Conservation (phyloP, 2,113 vertebrate genomes). For the Loxodonta africana region DNA sequence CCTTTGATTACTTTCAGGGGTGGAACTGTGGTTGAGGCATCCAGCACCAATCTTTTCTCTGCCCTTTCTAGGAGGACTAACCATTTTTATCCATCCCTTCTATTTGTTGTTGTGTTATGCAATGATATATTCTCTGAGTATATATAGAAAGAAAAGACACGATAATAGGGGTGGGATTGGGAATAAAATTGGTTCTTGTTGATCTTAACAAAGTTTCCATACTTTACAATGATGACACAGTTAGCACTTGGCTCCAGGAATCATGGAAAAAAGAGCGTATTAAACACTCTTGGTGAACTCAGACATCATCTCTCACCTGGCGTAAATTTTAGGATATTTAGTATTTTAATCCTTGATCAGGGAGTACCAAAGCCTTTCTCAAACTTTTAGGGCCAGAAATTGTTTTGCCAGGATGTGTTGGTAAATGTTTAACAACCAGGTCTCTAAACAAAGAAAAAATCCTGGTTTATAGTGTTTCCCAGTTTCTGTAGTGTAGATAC, state of each 20-base stretch:
- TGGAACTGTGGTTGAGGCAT: neutral
- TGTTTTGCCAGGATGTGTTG: neutral
- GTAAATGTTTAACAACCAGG: neutral
- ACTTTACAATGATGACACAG: neutral
- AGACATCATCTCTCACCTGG: neutral
- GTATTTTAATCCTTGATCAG: neutral
- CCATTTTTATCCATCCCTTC: neutral
- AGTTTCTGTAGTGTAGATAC: neutral
- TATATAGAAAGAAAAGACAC: neutral
- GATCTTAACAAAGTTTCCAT: neutral
- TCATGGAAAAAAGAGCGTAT: neutral
- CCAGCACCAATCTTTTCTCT: neutral
- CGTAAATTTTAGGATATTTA: slow-evolving; percentile 1
- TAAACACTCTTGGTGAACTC: neutral
- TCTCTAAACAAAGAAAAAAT: neutral
- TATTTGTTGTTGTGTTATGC: neutral
- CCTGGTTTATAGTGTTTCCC: neutral
- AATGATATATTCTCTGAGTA: neutral
- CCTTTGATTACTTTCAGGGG: neutral
- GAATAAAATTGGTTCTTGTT: neutral
- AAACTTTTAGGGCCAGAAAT: neutral
- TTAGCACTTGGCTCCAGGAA: neutral
- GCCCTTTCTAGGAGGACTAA: neutral
- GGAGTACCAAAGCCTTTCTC: neutral
- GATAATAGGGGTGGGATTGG: neutral